Conservation (phyloP, 2,113 vertebrate genomes). For the Cichladusa arquata region DNA sequence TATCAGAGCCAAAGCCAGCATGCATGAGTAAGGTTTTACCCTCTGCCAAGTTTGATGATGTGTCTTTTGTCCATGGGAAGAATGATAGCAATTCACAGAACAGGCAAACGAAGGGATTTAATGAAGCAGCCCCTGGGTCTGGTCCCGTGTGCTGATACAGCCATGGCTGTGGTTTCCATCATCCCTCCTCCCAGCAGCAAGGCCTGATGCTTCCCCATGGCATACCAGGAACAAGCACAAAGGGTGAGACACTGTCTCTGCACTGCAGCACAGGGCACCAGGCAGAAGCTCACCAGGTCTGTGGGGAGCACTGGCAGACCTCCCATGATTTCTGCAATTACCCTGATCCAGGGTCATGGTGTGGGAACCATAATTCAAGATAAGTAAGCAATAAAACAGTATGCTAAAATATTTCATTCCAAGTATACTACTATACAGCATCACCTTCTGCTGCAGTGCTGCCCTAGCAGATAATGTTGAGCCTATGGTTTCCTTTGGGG, state of each 20-base stretch:
- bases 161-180: not conserved
- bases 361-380: not conserved
- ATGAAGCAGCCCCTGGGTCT: not conserved
- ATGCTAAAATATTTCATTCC: not conserved
- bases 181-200: not conserved
- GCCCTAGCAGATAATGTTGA: not conserved
- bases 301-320: not conserved
- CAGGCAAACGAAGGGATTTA: not conserved
- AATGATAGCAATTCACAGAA: not conserved
- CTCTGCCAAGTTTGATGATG: not conserved
- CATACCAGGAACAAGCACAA: not conserved
- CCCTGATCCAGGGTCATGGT: not conserved
- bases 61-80: not conserved
- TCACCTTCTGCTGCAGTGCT: not conserved
- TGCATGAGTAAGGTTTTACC: not conserved
- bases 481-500: not conserved
- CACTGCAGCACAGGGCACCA: fast-evolving
- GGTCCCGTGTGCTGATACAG: fast-evolving
- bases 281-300: not conserved
- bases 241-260: not conserved
- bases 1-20: not conserved
- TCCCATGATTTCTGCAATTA: not conserved
- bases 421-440: not conserved
- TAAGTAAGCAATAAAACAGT: not conserved
- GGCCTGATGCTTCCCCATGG: not conserved